These are phyloP conservation scores for Leptinotarsa undecemlineata DNA, from an alignment of 1,140 invertebrate genomes.

Conservation along the genomic window DNA sequence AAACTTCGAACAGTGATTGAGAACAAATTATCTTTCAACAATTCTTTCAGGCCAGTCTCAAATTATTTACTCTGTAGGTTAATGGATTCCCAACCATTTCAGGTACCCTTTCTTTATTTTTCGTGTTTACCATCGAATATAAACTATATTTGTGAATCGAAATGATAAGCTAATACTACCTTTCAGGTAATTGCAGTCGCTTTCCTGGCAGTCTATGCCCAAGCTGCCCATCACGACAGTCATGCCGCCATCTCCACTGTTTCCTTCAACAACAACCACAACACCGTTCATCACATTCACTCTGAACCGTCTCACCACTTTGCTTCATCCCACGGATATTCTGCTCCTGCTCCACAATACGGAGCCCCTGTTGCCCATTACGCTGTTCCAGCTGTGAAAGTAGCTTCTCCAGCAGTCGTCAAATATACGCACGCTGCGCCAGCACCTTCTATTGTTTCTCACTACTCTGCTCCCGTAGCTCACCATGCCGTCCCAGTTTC, in stretches of 20 bases:
- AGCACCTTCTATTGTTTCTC: not conserved
- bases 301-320: slow-evolving; percentile 53
- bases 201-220: slow-evolving; percentile 20
- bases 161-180: not conserved
- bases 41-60: no score
- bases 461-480: not conserved
- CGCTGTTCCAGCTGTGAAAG: slow-evolving; percentile 34
- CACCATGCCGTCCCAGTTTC: slow-evolving; percentile 19
- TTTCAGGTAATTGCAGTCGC: slow-evolving; percentile 15
- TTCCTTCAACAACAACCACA: slow-evolving; percentile 37
- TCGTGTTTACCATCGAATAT: no score
- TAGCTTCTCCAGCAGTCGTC: slow-evolving; percentile 35
- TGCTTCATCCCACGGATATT: slow-evolving; percentile 1
- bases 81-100: no score
- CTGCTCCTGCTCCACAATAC: slow-evolving; percentile 22
- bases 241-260: slow-evolving; percentile 32
- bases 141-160: no score
- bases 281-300: slow-evolving; percentile 55
- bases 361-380: slow-evolving; percentile 16
- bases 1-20: no score
- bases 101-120: no score
- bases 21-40: no score
- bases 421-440: slow-evolving; percentile 34
- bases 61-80: no score
- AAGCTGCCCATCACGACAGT: slow-evolving; percentile 24